These are phyloP conservation scores for Varanus salvator DNA, from an alignment of 2,113 vertebrate species.

Conservation along the genomic window DNA sequence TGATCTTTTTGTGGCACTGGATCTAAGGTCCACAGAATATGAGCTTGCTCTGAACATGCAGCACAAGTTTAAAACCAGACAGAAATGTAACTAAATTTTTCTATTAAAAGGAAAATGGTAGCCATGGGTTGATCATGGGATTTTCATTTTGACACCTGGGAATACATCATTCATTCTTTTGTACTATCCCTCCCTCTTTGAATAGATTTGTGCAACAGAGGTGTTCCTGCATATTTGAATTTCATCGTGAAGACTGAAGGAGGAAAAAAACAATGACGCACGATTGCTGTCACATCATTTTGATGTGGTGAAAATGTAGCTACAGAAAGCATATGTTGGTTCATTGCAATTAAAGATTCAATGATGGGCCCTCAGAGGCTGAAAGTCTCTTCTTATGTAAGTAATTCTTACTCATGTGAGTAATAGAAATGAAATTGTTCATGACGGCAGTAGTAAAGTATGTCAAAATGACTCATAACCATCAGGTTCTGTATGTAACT, in stretches of 20 bases:
- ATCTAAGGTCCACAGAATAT: background rate
- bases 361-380: slow-evolving; percentile 22
- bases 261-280: background rate
- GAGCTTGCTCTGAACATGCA: background rate
- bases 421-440: slow-evolving; percentile 24
- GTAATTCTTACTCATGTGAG: slow-evolving; percentile 31
- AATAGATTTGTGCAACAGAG: accelerated
- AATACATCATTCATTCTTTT: background rate
- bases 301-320: slow-evolving; percentile 11
- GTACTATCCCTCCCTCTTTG: background rate
- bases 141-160: background rate
- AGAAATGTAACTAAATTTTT: background rate
- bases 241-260: background rate
- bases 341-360: background rate
- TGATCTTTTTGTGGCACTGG: background rate
- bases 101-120: accelerated
- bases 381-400: slow-evolving; percentile 29
- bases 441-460: slow-evolving; percentile 18
- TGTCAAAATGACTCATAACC: slow-evolving; percentile 21
- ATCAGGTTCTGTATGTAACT: background rate
- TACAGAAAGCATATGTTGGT: slow-evolving; percentile 36
- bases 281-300: background rate
- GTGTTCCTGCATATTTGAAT: background rate
- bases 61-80: background rate
- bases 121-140: background rate